Percentiles rank a stretch among this genome's conserved stretches.
phyloP scores from a whole-genome alignment of 2,797 vertebrate genomes.

The Mus spretus region DNA sequence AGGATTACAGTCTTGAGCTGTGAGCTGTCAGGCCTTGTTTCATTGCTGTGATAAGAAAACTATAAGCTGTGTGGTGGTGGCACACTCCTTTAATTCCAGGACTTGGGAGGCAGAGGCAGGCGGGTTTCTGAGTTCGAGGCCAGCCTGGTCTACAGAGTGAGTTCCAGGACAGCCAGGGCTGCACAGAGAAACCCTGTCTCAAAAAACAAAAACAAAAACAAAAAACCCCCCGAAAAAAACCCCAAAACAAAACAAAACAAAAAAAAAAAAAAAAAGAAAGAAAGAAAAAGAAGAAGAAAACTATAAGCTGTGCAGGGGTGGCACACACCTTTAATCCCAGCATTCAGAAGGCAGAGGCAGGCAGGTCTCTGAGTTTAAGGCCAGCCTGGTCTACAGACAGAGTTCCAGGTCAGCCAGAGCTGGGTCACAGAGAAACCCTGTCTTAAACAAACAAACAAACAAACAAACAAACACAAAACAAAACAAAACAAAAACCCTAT shows the following conservation, averaged over 20 bases:
- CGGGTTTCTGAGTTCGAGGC: background rate
- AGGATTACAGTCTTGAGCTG: too few species aligned
- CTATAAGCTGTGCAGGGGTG: background rate
- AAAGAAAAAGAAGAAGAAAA: background rate
- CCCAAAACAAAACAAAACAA: too few species aligned
- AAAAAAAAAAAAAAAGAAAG: background rate
- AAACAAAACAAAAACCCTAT: background rate
- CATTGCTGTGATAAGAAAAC: background rate
- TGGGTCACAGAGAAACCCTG: background rate
- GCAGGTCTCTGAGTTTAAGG: background rate
- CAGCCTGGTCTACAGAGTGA: background rate
- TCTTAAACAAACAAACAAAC: too few species aligned
- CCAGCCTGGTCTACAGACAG: background rate
- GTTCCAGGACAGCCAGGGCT: background rate
- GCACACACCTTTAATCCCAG: background rate
- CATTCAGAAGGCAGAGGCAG: background rate
- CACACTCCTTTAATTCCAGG: background rate
- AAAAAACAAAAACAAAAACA: too few species aligned
- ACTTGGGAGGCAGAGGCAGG: background rate
- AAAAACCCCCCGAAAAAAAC: too few species aligned
- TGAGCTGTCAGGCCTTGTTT: background rate
- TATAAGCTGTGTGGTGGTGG: background rate
- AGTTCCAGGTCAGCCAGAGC: background rate
- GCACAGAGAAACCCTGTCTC: background rate
- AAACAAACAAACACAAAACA: too few species aligned